Percentiles rank a stretch among this genome's conserved stretches.
phyloP scores from a whole-genome alignment of 2,113 vertebrate genomes.

The Elgaria multicarinata region DNA sequence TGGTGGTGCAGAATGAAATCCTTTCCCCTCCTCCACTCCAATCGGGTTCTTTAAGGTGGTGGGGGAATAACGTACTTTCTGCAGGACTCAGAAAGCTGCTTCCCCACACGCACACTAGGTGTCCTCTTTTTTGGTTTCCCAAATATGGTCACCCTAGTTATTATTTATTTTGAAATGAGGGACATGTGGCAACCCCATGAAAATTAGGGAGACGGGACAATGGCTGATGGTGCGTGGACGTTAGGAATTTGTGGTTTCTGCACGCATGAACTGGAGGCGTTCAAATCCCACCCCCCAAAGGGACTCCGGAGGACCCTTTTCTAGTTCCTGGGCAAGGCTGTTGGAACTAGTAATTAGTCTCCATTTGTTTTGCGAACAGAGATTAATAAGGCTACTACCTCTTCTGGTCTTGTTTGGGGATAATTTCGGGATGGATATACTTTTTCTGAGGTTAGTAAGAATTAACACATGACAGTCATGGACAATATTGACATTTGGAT shows the following conservation, averaged over 20 bases:
- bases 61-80: too few species aligned
- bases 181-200: not conserved
- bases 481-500: not conserved
- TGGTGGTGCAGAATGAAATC: too few species aligned
- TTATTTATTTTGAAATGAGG: not conserved
- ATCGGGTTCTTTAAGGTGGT: too few species aligned
- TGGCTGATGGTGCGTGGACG: not conserved
- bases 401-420: not conserved
- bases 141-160: too few species aligned
- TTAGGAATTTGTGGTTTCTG: not conserved
- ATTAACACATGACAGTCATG: not conserved
- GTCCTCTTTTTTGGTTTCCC: too few species aligned
- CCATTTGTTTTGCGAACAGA: too few species aligned
- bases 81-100: too few species aligned
- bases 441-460: not conserved
- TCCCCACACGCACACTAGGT: too few species aligned
- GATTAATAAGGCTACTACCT: not conserved
- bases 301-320: not conserved
- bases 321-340: not conserved
- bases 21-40: too few species aligned
- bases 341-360: not conserved
- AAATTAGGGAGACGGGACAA: not conserved
- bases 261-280: not conserved
- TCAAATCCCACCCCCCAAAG: too few species aligned
- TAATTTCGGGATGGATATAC: not conserved